Evolutionary conservation across 2,113 vertebrate species (phyloP).

Genomic region (Psephotus haematonotus): DNA sequence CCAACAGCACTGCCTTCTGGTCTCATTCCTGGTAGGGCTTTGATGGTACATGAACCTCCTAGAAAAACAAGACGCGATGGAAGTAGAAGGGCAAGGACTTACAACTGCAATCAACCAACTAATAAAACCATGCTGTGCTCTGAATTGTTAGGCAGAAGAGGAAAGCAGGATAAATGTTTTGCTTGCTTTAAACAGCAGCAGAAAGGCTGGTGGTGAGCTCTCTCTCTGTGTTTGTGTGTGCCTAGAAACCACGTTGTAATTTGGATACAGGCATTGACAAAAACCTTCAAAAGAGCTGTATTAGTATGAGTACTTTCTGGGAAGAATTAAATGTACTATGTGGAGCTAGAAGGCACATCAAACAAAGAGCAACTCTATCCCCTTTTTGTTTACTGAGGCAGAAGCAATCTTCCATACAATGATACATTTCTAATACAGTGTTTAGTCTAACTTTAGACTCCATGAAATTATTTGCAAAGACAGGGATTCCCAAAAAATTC

Average conservation of each 20-base stretch:
- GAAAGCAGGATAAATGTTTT: neutral
- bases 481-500: conserved; percentile 58
- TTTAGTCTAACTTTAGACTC: conserved; percentile 75
- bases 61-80: neutral
- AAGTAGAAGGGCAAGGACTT: neutral
- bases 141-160: neutral
- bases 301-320: conserved; percentile 4
- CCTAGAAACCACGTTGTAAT: neutral
- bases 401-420: conserved; percentile 13
- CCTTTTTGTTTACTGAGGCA: conserved; percentile 32
- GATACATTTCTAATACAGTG: conserved; percentile 56
- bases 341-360: neutral
- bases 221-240: neutral
- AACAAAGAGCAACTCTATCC: conserved; percentile 22
- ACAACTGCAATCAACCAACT: neutral
- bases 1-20: neutral
- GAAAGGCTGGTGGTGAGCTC: neutral
- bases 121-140: conserved; percentile 62
- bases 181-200: conserved; percentile 20
- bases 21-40: neutral
- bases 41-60: neutral
- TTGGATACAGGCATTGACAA: neutral
- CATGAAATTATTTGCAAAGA: conserved; percentile 72
- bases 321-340: conserved; percentile 34
- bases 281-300: neutral